These are phyloP conservation scores for Ectemnius cavifrons DNA, from an alignment of 2,888 invertebrate genomes.

Conservation along the genomic window DNA sequence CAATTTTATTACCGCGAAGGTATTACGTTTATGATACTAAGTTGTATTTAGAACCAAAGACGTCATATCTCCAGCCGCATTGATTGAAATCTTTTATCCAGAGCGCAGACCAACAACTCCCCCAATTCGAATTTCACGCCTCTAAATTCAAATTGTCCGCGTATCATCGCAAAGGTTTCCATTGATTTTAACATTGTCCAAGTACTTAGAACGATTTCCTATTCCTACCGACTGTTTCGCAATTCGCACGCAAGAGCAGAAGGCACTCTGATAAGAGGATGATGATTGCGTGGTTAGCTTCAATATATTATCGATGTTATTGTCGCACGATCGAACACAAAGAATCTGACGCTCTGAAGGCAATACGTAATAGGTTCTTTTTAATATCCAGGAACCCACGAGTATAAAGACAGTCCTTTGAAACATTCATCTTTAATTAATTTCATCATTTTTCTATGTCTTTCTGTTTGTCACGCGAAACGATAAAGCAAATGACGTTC, in stretches of 20 bases:
- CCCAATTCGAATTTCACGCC: background rate
- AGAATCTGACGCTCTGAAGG: conserved; percentile 19
- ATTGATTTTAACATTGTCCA: conserved; percentile 15
- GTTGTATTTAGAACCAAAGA: conserved; percentile 48
- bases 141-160: background rate
- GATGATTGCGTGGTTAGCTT: conserved; percentile 13
- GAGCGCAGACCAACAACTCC: background rate
- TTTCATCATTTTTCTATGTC: too few relatives aligned
- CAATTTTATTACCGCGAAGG: conserved; percentile 25
- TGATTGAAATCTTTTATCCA: conserved; percentile 16
- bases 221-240: background rate
- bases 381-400: background rate
- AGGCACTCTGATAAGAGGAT: background rate
- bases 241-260: too few relatives aligned
- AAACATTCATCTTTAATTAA: too few relatives aligned
- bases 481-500: conserved; percentile 19
- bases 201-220: conserved; percentile 37
- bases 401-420: too few relatives aligned
- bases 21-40: conserved; percentile 29
- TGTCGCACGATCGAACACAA: conserved; percentile 43
- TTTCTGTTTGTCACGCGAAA: background rate
- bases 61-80: conserved; percentile 37
- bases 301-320: conserved; percentile 23
- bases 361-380: conserved; percentile 5
- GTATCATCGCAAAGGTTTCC: too few relatives aligned